Evolutionary conservation across 1,140 invertebrate species (phyloP), one percentile per base, ranked within the genome.

Genomic region (Anadara kagoshimensis): DNA sequence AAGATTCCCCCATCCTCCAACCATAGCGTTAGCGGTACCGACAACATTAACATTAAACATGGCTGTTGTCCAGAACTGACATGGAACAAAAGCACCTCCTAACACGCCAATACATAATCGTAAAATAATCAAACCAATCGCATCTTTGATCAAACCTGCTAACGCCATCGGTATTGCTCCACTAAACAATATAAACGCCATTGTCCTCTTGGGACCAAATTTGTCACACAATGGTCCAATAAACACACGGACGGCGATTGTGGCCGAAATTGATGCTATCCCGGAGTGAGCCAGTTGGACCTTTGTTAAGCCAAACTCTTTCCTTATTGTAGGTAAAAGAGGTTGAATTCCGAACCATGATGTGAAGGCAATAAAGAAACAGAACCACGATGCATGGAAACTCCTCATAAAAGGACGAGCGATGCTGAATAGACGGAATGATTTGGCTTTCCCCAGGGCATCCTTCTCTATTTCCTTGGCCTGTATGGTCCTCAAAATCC

Each of bases 201-300:
- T 65, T 16, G 12, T 22, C 7, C 47, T 24, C n/a, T 47, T 49
- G 16, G 63, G 63, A 10, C 63, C 63, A 53, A 65, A 65, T 26
- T 44, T 36, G 49, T 65, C 63, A 65, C 63, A 65, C 20, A 65
- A n/a, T 29, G 63, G 63, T n/a, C 63, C 63, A 18, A 65, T 22
- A 8, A 29, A 11, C 2, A 65, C 47, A 29, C 63, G 45, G 18
- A 53, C 63, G 18, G 36, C 26, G 3, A 65, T 65, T 29, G 63
- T 65, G 11, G 45, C 63, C 10, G 63, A 26, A 26, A 62, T 36
- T 41, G 43, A 47, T 5, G 61, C 61, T 22, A 24, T 64, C 3
- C 61, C 61, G 16, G 65, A 56, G 20, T 54, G 18, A 14, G 43
- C 20, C 11, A 43, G 59, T 43, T 62, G 18, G 18, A 22, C 22